These are phyloP conservation scores for Benthosema pterotum DNA, from an alignment of 2,797 vertebrate species.

Conservation along the genomic window DNA sequence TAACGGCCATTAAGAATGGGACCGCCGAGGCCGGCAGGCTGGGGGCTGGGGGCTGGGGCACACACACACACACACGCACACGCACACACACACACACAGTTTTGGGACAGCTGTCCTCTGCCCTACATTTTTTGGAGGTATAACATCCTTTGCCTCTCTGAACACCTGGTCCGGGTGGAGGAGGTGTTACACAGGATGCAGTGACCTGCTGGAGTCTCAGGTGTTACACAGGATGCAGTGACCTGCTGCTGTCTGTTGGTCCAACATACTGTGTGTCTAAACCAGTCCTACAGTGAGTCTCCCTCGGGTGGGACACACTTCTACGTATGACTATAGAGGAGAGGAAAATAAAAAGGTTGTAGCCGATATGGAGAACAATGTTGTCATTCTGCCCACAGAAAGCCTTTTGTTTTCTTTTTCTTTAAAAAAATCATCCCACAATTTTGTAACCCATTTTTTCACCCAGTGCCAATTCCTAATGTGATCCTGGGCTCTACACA, in stretches of 20 bases:
- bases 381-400: conserved; percentile 19
- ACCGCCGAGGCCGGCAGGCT: conserved; percentile 20
- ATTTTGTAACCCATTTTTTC: too few relatives aligned
- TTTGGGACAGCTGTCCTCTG: neutral
- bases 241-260: conserved; percentile 9
- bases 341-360: conserved; percentile 25
- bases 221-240: conserved; percentile 1
- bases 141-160: neutral
- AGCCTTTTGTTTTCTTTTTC: too few relatives aligned
- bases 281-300: conserved; percentile 4
- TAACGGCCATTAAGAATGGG: conserved; percentile 41
- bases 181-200: conserved; percentile 30
- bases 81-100: neutral
- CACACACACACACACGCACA: conserved; percentile 1
- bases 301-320: neutral
- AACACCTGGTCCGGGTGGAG: conserved; percentile 41
- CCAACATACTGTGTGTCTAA: neutral
- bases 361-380: conserved; percentile 25
- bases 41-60: neutral
- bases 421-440: too few relatives aligned
- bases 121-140: too few relatives aligned
- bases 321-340: conserved; percentile 8
- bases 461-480: too few relatives aligned
- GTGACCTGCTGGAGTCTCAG: conserved; percentile 39
- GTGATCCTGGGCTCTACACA: too few relatives aligned